Conservation (phyloP, 1,140 invertebrate species). For the Meteorus sp. region DNA sequence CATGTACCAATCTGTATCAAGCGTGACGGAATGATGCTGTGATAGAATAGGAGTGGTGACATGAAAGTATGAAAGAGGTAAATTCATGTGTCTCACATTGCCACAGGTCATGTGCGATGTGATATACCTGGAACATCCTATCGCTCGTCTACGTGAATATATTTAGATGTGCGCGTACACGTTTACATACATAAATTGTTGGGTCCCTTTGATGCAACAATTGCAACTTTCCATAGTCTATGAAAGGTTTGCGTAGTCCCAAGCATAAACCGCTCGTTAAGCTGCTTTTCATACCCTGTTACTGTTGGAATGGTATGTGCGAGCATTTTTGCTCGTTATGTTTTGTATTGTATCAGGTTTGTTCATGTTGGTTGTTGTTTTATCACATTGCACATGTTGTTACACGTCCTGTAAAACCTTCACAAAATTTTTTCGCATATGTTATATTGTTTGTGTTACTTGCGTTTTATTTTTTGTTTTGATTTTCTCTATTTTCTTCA, state of each 20-base stretch:
- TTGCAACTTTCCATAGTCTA: slow-evolving; percentile 11
- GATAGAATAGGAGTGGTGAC: not conserved
- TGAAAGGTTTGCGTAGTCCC: not conserved
- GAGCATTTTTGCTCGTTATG: too few relatives aligned
- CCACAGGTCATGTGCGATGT: not conserved
- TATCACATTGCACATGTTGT: too few relatives aligned
- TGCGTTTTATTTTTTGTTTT: too few relatives aligned
- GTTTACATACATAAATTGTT: not conserved
- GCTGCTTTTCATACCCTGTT: not conserved
- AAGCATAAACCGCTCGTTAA: slow-evolving; percentile 25
- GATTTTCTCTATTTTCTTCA: too few relatives aligned
- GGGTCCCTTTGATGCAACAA: slow-evolving; percentile 18
- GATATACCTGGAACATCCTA: not conserved
- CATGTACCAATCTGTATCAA: not conserved
- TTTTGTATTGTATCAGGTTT: too few relatives aligned
- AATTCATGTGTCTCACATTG: not conserved
- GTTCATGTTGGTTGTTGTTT: too few relatives aligned
- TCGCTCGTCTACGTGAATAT: not conserved
- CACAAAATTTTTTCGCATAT: too few relatives aligned
- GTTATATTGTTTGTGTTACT: too few relatives aligned
- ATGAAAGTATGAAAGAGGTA: slow-evolving; percentile 11
- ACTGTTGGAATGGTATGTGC: too few relatives aligned
- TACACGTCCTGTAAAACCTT: too few relatives aligned
- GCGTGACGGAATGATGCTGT: slow-evolving; percentile 11
- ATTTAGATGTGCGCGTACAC: not conserved